Percentiles rank a stretch among this genome's conserved stretches.
phyloP scores from a whole-genome alignment of 92 coral and sea anemone species.

The Porites lobata region DNA sequence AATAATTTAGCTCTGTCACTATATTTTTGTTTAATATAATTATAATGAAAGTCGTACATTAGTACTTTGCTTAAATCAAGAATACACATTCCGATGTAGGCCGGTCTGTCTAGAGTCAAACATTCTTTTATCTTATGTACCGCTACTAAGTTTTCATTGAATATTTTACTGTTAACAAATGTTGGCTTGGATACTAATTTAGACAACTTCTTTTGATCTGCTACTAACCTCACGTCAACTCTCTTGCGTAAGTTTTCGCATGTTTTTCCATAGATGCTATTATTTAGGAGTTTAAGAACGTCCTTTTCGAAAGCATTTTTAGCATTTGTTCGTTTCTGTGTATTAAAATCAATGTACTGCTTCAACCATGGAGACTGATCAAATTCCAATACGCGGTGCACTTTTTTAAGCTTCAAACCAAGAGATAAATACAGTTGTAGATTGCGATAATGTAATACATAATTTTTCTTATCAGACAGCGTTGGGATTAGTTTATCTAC shows the following conservation, averaged over 20 bases:
- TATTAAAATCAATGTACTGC: slow-evolving; percentile 12
- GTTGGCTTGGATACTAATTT: slow-evolving; percentile 24
- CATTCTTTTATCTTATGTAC: slow-evolving; percentile 8
- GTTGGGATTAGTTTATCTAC: background rate
- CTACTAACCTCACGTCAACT: slow-evolving; percentile 5
- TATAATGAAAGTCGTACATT: background rate
- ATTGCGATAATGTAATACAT: background rate
- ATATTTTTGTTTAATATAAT: slow-evolving; percentile 12
- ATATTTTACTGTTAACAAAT: slow-evolving; percentile 33
- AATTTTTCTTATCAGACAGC: background rate
- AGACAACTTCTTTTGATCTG: slow-evolving; percentile 10
- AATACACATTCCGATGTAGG: slow-evolving; percentile 35
- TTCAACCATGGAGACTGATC: background rate
- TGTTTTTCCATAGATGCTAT: slow-evolving; percentile 9
- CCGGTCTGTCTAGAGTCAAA: background rate
- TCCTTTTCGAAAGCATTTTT: slow-evolving; percentile 23
- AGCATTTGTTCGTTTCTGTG: background rate
- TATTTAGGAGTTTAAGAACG: slow-evolving; percentile 22
- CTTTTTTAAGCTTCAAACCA: no score
- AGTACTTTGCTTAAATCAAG: background rate
- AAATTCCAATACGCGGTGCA: background rate
- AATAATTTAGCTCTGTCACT: slow-evolving; percentile 19
- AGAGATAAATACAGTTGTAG: no score
- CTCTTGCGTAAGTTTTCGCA: slow-evolving; percentile 34
- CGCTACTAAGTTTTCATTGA: slow-evolving; percentile 38